These are phyloP conservation scores for Gymnobelideus leadbeateri DNA, from an alignment of 2,113 vertebrate genomes.

Conservation along the genomic window DNA sequence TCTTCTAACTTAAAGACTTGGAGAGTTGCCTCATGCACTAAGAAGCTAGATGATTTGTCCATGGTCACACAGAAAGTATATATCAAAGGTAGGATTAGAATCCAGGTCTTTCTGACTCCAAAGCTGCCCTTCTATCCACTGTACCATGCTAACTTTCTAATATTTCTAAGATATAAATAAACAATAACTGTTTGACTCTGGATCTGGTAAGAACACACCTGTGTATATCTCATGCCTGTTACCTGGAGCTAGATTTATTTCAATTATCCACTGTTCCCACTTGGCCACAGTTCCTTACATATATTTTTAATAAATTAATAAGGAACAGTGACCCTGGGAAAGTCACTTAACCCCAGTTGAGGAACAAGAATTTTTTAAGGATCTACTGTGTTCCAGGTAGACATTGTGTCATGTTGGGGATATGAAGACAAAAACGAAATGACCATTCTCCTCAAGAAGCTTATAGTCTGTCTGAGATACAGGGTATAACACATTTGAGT, in stretches of 20 bases:
- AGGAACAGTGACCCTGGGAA: neutral
- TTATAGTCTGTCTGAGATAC: neutral
- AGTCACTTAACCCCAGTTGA: neutral
- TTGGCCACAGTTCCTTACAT: neutral
- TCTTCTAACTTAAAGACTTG: neutral
- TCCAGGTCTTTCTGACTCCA: neutral
- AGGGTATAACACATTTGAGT: neutral
- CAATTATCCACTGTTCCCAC: neutral
- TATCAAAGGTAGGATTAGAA: neutral
- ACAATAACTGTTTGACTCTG: neutral
- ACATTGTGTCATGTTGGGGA: neutral
- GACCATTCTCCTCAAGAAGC: neutral
- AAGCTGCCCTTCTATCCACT: neutral
- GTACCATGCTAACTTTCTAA: neutral
- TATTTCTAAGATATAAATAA: neutral
- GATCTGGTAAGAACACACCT: neutral
- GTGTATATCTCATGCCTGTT: neutral
- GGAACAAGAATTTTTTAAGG: neutral
- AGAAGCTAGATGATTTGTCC: neutral
- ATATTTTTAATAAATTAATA: conserved; percentile 27
- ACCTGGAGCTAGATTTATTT: neutral
- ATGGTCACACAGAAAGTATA: neutral
- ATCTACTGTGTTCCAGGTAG: neutral
- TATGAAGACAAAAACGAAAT: neutral
- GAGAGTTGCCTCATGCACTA: neutral